These are phyloP conservation scores for Phalacrocorax pelagicus DNA, from an alignment of 2,113 vertebrate genomes.

Conservation along the genomic window DNA sequence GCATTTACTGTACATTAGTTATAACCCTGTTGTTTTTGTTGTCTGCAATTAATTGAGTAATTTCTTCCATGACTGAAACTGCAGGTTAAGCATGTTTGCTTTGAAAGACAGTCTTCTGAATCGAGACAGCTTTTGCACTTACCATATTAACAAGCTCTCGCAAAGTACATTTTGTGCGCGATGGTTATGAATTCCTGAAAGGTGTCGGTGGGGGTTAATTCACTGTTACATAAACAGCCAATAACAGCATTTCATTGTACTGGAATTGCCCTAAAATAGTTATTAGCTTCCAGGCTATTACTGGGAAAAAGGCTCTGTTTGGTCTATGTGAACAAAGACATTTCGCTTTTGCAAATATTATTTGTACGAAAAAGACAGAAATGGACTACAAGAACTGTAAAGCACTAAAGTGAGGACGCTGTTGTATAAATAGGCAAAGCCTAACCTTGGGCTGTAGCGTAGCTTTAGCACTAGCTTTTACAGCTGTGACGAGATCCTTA, in stretches of 20 bases:
- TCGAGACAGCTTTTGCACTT: neutral
- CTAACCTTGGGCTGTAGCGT: neutral
- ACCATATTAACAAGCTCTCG: neutral
- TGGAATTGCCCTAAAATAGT: conserved; percentile 50
- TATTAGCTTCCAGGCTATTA: conserved; percentile 27
- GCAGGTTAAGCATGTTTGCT: conserved; percentile 39
- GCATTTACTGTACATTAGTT: conserved; percentile 56
- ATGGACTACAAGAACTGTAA: neutral
- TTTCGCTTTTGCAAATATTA: neutral
- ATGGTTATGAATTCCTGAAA: conserved; percentile 32
- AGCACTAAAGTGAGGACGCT: neutral
- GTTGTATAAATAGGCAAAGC: neutral
- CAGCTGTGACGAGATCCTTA: neutral
- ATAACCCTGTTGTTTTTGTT: conserved; percentile 56
- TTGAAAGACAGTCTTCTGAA: conserved; percentile 26
- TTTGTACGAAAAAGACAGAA: neutral
- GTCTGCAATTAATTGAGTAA: conserved; percentile 57
- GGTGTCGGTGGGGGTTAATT: conserved; percentile 53
- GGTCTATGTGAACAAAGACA: neutral
- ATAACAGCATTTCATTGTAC: conserved; percentile 1
- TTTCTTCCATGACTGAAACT: conserved; percentile 61
- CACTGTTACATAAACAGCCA: conserved; percentile 53
- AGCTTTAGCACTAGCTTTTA: neutral
- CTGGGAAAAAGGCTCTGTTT: neutral
- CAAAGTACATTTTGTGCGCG: neutral